A percentile compares a stretch with the other conserved stretches of the same genome.
These are phyloP conservation scores for Andrena chrysosceles DNA, from an alignment of 2,888 invertebrate genomes.

Conservation along the genomic window DNA sequence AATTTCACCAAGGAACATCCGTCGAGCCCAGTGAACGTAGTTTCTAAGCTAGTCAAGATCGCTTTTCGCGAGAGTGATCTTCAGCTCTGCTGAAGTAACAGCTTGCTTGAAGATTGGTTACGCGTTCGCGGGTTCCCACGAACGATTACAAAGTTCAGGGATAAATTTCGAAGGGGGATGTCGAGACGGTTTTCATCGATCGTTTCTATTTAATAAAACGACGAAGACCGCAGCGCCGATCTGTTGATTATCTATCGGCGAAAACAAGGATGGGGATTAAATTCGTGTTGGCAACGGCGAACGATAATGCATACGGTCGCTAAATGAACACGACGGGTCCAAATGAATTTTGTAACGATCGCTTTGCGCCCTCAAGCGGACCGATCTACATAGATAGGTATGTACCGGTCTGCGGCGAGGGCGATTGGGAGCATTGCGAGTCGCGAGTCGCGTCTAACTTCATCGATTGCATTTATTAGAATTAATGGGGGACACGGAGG, in stretches of 20 bases:
- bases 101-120: not conserved
- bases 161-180: no score
- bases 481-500: constrained; percentile 45
- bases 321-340: not conserved
- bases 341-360: constrained; percentile 4
- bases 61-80: not conserved
- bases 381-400: not conserved
- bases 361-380: no score
- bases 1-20: constrained; percentile 16
- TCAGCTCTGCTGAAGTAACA: not conserved
- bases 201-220: not conserved
- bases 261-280: not conserved
- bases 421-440: not conserved
- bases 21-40: not conserved
- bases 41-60: no score
- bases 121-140: not conserved
- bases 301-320: not conserved
- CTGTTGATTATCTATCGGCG: not conserved
- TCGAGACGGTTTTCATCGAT: no score
- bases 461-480: constrained; percentile 55
- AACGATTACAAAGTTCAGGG: not conserved
- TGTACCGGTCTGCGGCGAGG: not conserved
- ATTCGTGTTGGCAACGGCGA: not conserved
- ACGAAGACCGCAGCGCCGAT: not conserved
- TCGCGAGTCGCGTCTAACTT: constrained; percentile 9